Percentiles rank a stretch among this genome's conserved stretches.
These are phyloP conservation scores for Myotis planiceps DNA, from an alignment of 2,797 vertebrate species.

Conservation along the genomic window DNA sequence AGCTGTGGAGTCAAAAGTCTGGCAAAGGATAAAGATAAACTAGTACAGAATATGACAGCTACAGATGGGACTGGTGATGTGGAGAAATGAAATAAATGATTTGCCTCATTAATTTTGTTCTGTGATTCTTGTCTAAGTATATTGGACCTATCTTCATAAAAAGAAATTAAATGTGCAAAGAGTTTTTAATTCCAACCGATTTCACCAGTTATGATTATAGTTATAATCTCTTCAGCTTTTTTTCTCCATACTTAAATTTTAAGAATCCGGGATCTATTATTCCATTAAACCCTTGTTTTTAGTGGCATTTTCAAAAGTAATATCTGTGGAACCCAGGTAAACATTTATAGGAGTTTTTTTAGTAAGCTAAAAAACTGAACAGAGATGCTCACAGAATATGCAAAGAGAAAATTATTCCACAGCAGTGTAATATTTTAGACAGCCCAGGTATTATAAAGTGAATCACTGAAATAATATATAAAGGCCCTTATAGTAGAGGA, in stretches of 20 bases:
- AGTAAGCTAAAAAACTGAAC: background rate
- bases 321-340: background rate
- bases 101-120: slow-evolving; percentile 16
- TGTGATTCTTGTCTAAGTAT: slow-evolving; percentile 24
- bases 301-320: background rate
- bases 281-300: background rate
- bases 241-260: background rate
- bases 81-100: background rate
- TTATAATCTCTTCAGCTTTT: background rate
- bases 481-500: background rate
- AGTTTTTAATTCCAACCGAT: background rate
- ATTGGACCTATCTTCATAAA: slow-evolving; percentile 33
- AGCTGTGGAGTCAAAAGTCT: background rate
- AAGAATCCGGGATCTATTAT: background rate
- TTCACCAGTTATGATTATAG: background rate
- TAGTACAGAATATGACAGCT: background rate
- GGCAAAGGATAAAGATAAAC: background rate
- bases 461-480: background rate
- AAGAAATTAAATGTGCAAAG: slow-evolving; percentile 33
- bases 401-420: background rate
- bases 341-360: background rate
- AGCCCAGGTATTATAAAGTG: background rate
- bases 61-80: slow-evolving; percentile 26
- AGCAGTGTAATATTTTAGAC: background rate
- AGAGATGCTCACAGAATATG: background rate